Evolutionary conservation across 2,888 invertebrate genomes (phyloP).

Genomic region (Drosophila subquinaria): DNA sequence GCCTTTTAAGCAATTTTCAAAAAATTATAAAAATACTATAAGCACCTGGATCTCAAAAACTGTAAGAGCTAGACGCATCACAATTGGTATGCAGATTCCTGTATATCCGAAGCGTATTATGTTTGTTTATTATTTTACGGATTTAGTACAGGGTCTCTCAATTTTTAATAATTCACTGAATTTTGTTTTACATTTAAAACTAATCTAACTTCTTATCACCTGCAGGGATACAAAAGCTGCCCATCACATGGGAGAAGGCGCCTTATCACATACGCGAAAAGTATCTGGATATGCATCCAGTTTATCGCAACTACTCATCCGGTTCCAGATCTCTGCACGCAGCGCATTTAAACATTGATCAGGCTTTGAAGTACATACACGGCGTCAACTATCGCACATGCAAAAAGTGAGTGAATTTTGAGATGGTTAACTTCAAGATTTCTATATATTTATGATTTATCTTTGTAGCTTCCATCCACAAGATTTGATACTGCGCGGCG

Average conservation of each 20-base stretch:
- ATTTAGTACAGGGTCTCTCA: too few relatives aligned
- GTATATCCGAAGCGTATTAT: too few relatives aligned
- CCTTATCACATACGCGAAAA: conserved; percentile 90
- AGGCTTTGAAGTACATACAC: conserved; percentile 91
- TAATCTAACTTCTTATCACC: neutral
- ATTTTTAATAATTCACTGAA: too few relatives aligned
- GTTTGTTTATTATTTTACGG: too few relatives aligned
- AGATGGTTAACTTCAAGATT: neutral
- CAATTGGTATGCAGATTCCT: too few relatives aligned
- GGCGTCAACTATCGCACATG: conserved; percentile 88
- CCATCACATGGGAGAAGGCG: conserved; percentile 93
- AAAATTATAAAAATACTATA: too few relatives aligned
- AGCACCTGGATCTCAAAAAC: too few relatives aligned
- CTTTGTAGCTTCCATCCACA: conserved; percentile 89
- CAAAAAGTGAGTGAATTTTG: conserved; percentile 81
- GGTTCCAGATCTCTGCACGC: conserved; percentile 89
- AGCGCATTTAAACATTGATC: conserved; percentile 91
- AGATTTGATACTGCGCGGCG: conserved; percentile 93
- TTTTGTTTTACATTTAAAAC: too few relatives aligned
- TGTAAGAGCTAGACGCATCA: too few relatives aligned
- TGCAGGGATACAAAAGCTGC: conserved; percentile 93
- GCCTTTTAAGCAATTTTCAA: too few relatives aligned
- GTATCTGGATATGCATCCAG: conserved; percentile 90
- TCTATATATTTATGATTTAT: neutral
- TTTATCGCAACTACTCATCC: conserved; percentile 90